Base-by-base conservation (phyloP, 2,888 invertebrate genomes). In the Megastigmus dorsalis region DNA sequence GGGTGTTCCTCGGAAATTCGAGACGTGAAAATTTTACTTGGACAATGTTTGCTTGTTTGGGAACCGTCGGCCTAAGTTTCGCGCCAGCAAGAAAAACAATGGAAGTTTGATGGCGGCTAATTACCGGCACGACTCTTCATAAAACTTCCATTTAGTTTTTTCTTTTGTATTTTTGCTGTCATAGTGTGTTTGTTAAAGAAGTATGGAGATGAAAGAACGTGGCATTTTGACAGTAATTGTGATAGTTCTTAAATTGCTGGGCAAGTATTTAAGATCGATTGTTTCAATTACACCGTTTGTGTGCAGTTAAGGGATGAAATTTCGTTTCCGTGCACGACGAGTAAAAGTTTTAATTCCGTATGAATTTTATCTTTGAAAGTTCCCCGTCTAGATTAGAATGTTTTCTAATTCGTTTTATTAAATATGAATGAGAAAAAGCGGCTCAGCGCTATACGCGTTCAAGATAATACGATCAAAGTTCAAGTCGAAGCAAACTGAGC, bases 401-500 rank as follows among this genome's bases (percentile, higher is more conserved):
- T 45, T 18, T 45, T 45, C 13, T n/a, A 15, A 13, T 15, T 41
- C 41, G 45, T 3, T 4, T 18, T 4, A 4, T 26, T 13, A 50
- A 55, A 55, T 15, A 30, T 54, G 15, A 43, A 45, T 33, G n/a
- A 62, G 50, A n/a, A 23, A n/a, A n/a, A 13, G 6, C 7, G 23
- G 41, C 26, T 26, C 7, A 15, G 41, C 20, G 26, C 30, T 13
- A 50, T 26, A 10, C 36, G 15, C 52, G 52, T 15, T 36, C 18
- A 38, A 52, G 50, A 63, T 62, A 54, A 52, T 55, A 55, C 43
- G 43, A 20, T 55, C 41, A 36, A 67, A 57, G 45, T 67, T 57
- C 28, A 65, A 45, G 55, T 15, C 9, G n/a, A 20, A 2, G 20
- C 15, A 55, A 50, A 52, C 50, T 50, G 36, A 43, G 5, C 23